Conservation (phyloP, 2,113 vertebrate species). For the Gobius niger region DNA sequence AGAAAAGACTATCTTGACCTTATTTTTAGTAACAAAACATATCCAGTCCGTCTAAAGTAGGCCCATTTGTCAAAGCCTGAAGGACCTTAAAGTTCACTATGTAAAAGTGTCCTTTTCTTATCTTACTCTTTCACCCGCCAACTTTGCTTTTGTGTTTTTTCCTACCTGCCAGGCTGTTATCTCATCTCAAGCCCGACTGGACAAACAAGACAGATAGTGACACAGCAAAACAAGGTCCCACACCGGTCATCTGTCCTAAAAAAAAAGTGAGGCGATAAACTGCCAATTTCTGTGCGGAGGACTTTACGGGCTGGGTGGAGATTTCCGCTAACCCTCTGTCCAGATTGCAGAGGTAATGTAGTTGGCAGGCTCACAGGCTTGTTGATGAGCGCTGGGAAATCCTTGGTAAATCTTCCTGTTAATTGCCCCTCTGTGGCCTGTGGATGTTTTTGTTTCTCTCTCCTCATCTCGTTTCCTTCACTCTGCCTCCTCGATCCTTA, state of each 20-base stretch:
- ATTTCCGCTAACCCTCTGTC: not conserved
- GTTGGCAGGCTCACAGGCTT: not conserved
- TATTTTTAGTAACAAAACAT: too few relatives aligned
- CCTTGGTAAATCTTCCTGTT: conserved; percentile 59
- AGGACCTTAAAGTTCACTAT: too few relatives aligned
- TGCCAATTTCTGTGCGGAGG: not conserved
- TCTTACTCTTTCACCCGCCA: not conserved
- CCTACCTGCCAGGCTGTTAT: not conserved
- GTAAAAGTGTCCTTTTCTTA: not conserved
- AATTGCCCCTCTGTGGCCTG: conserved; percentile 56
- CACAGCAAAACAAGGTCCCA: not conserved
- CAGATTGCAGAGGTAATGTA: conserved; percentile 10
- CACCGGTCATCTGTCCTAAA: not conserved
- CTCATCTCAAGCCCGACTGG: not conserved
- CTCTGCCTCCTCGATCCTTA: conserved; percentile 28
- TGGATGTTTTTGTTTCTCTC: conserved; percentile 59
- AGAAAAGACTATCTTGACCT: too few relatives aligned
- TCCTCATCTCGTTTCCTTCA: conserved; percentile 22
- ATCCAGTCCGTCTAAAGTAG: too few relatives aligned
- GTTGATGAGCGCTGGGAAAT: conserved; percentile 21
- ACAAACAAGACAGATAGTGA: conserved; percentile 1
- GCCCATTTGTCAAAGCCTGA: too few relatives aligned
- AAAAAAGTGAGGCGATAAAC: not conserved
- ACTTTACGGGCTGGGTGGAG: not conserved
- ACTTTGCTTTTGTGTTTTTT: not conserved